A percentile compares a stretch with the other conserved stretches of the same genome.
Evolutionary conservation across 1,140 invertebrate species (phyloP).

Genomic region (Drosophila pectinifera): DNA sequence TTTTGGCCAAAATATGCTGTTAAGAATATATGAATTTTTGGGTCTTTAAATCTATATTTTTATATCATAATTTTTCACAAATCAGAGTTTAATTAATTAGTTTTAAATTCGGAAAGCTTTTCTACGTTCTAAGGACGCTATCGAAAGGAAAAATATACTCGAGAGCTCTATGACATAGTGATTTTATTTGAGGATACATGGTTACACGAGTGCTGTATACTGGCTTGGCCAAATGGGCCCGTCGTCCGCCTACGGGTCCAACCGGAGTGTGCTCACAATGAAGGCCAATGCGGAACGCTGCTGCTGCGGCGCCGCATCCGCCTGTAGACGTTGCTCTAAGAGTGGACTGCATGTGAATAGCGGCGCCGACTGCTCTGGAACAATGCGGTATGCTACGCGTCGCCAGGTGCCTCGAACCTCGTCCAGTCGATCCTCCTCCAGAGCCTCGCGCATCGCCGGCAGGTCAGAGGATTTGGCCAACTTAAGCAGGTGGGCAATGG

Average conservation of each 20-base stretch:
- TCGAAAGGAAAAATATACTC: too few relatives aligned
- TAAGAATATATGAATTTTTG: too few relatives aligned
- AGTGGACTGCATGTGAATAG: constrained; percentile 64
- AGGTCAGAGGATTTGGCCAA: constrained; percentile 60
- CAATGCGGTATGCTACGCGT: constrained; percentile 73
- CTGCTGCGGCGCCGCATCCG: background rate
- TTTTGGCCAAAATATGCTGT: too few relatives aligned
- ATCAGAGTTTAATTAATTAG: too few relatives aligned
- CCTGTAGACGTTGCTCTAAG: constrained; percentile 55
- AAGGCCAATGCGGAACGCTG: constrained; percentile 54
- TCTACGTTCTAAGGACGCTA: too few relatives aligned
- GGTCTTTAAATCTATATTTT: too few relatives aligned
- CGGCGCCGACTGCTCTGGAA: constrained; percentile 76
- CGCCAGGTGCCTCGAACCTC: constrained; percentile 68
- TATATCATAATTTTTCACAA: too few relatives aligned
- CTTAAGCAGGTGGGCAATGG: constrained; percentile 67
- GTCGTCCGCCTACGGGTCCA: constrained; percentile 30
- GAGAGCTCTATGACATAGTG: too few relatives aligned
- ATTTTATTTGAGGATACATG: background rate
- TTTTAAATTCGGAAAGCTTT: too few relatives aligned
- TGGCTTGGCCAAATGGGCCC: too few relatives aligned
- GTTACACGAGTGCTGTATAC: background rate
- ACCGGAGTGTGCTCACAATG: constrained; percentile 39
- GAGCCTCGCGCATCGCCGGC: constrained; percentile 5
- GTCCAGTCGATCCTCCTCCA: constrained; percentile 58